Conservation (phyloP, 2,797 vertebrate species). For the Gymnothorax javanicus region DNA sequence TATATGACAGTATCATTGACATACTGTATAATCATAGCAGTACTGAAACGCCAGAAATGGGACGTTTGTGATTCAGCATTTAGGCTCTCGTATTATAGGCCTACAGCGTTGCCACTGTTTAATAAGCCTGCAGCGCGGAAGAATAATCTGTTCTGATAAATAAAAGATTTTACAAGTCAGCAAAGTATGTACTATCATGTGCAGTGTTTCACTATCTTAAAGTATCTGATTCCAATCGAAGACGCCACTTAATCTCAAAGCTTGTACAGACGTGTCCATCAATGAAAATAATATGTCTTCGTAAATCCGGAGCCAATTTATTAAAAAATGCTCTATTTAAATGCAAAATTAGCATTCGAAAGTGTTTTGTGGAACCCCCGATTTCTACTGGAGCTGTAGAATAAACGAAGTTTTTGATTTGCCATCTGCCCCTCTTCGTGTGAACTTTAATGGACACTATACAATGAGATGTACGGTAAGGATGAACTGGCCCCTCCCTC, state of each 20-base stretch:
- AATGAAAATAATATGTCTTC: no score
- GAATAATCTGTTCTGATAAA: not conserved
- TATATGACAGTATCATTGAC: not conserved
- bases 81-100: not conserved
- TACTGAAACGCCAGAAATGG: not conserved
- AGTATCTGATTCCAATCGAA: no score
- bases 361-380: not conserved
- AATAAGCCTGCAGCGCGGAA: not conserved
- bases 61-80: not conserved
- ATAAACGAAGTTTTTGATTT: not conserved
- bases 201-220: no score
- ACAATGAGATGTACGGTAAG: constrained; percentile 32
- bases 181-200: not conserved
- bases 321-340: no score
- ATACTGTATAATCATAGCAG: not conserved
- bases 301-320: no score
- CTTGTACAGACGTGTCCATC: no score
- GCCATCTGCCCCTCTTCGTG: not conserved
- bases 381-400: not conserved
- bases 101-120: not conserved
- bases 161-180: not conserved
- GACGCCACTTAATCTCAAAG: no score
- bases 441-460: not conserved
- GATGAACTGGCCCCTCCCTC: constrained; percentile 30
- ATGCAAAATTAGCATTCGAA: no score